phyloP scores from a whole-genome alignment of 1,140 invertebrate genomes.

The Yoshiicerus persimilis region DNA sequence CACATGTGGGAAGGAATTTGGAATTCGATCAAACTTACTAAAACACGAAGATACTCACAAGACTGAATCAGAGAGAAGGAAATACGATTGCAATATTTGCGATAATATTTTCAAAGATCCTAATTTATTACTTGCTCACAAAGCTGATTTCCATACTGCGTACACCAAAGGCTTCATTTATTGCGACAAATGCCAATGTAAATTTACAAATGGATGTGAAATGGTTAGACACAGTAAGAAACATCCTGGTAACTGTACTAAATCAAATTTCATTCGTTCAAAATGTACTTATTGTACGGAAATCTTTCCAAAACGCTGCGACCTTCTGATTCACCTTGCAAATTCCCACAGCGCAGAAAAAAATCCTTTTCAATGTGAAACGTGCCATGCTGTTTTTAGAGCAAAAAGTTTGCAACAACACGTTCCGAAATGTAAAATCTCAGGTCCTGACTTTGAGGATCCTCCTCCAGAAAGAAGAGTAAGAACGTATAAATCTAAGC shows the following conservation, averaged over 20 bases:
- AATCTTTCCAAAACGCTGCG: too few relatives aligned
- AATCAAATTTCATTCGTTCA: neutral
- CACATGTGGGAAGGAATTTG: neutral
- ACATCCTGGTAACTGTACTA: too few relatives aligned
- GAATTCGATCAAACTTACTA: neutral
- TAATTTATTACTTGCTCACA: neutral
- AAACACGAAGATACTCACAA: neutral
- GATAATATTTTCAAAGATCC: neutral
- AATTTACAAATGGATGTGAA: neutral
- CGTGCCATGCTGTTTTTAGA: too few relatives aligned
- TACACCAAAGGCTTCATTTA: neutral
- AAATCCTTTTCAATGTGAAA: too few relatives aligned
- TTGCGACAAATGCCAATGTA: neutral
- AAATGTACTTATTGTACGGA: neutral
- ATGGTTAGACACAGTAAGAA: neutral
- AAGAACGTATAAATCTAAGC: too few relatives aligned
- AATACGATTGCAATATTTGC: neutral
- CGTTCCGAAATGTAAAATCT: too few relatives aligned
- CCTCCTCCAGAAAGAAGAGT: too few relatives aligned
- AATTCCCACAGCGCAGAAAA: too few relatives aligned
- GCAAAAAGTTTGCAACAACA: too few relatives aligned
- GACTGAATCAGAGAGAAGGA: neutral
- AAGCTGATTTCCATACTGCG: neutral
- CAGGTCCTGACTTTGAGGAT: too few relatives aligned
- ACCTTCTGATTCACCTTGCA: too few relatives aligned